Percentiles rank a stretch among this genome's conserved stretches.
These are phyloP conservation scores for Hypsopygia costalis DNA, from an alignment of 2,888 invertebrate genomes.

Conservation along the genomic window DNA sequence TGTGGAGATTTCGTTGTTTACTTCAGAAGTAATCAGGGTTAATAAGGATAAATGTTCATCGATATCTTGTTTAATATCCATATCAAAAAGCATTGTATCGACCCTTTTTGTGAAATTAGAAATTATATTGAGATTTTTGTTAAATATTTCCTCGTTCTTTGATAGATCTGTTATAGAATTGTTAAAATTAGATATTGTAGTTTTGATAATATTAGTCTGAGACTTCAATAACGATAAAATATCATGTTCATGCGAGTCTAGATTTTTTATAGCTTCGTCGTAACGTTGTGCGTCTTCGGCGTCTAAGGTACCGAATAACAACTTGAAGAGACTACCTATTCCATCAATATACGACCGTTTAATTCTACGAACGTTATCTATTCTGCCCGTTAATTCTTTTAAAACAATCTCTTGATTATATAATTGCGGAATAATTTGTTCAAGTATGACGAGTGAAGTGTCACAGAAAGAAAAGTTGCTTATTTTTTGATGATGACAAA, in stretches of 20 bases:
- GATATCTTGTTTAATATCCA: conserved; percentile 19
- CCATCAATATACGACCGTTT: conserved; percentile 21
- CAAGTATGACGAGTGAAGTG: conserved; percentile 14
- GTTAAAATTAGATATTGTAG: conserved; percentile 18
- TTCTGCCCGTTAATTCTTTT: conserved; percentile 16
- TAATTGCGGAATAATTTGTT: conserved; percentile 17
- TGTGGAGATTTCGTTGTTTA: conserved; percentile 19
- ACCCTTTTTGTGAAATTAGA: conserved; percentile 16
- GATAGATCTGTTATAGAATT: conserved; percentile 16
- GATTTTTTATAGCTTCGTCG: conserved; percentile 18
- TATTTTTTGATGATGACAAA: conserved; percentile 15
- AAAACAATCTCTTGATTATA: conserved; percentile 15
- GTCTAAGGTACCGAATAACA: conserved; percentile 21
- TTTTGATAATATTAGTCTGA: conserved; percentile 15
- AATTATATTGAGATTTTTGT: conserved; percentile 16
- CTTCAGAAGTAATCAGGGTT: conserved; percentile 17
- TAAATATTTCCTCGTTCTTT: conserved; percentile 16
- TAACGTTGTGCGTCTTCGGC: conserved; percentile 17
- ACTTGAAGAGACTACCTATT: conserved; percentile 20
- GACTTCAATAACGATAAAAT: conserved; percentile 15
- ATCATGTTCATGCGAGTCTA: conserved; percentile 18
- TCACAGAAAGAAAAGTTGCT: conserved; percentile 13
- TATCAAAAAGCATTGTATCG: conserved; percentile 13
- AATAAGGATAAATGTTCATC: conserved; percentile 19
- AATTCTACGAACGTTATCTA: conserved; percentile 9